Evolutionary conservation across 2,113 vertebrate genomes (phyloP), one percentile per base, ranked within the genome.

Genomic region (Australoheros scitulus): DNA sequence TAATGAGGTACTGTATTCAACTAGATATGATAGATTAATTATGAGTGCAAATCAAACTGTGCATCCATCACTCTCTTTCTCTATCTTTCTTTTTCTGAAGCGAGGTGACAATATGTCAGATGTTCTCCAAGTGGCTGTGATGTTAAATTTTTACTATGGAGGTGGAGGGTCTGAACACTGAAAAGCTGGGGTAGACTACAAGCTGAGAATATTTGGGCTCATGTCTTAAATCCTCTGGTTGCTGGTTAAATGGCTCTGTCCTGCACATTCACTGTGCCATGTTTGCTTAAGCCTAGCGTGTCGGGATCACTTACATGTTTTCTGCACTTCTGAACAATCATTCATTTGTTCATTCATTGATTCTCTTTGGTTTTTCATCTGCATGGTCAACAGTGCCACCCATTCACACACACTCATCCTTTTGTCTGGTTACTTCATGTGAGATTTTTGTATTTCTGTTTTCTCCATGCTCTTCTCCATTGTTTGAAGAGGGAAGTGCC

Each of bases 11-110:
- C 52, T 61, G 47, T 79, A 55, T 81, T 9, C 63, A 81, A 59
- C 52, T 14, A 52, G 47, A 72, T 72, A 72, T 72, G 68, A 72
- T 52, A 72, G 50, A 87, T 22, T 11, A 38, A 75, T 70, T 56
- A 79, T 36, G 47, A 79, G 63, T 58, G 29, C 34, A 77, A 61
- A 80, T 68, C 1, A 7, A 76, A 61, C 64, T 43, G 24, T 50
- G 65, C 36, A 56, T 70, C 22, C 38, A 52, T 72, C 47, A 72
- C 26, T 52, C 26, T 72, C 68, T 13, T 52, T 52, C 26, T 32
- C 68, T 17, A 8, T 32, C 18, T 32, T 72, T 72, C 68, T 74
- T 24, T 65, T 77, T 60, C 20, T 22, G 18, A 17, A 58, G 76
- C 29, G 68, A 84, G 47, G 78, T 34, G 34, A 52, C 1, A 41